Percentiles rank a stretch among this genome's conserved stretches.
Evolutionary conservation across 2,888 invertebrate species (phyloP).

Genomic region (Silvanus unidentatus): DNA sequence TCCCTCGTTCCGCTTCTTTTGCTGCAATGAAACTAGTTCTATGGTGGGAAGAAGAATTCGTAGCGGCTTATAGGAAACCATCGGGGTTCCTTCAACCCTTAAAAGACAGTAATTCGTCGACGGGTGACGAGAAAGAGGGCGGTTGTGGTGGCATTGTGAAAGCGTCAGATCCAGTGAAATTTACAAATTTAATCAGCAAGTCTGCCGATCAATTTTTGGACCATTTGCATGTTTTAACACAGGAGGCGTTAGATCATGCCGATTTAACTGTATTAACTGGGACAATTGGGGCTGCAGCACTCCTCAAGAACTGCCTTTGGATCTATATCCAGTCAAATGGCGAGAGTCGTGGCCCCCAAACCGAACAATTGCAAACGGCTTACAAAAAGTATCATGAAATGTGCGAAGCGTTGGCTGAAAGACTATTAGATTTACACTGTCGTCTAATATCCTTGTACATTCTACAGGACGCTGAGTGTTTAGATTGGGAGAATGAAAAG

Average conservation of each 20-base stretch:
- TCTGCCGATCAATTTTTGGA: slow-evolving; percentile 67
- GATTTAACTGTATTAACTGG: slow-evolving; percentile 75
- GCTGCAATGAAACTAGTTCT: slow-evolving; percentile 75
- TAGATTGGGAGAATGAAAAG: slow-evolving; percentile 63
- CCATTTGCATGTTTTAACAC: slow-evolving; percentile 71
- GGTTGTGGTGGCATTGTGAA: slow-evolving; percentile 59
- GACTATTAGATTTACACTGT: slow-evolving; percentile 74
- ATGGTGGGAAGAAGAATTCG: slow-evolving; percentile 84
- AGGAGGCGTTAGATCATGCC: slow-evolving; percentile 80
- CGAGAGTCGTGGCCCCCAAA: background rate
- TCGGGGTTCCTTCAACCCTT: slow-evolving; percentile 48
- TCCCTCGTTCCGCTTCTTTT: slow-evolving; percentile 78
- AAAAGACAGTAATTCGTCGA: slow-evolving; percentile 38
- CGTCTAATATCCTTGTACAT: slow-evolving; percentile 72
- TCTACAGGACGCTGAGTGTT: slow-evolving; percentile 73
- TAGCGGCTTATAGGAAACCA: slow-evolving; percentile 65
- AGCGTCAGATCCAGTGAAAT: slow-evolving; percentile 71
- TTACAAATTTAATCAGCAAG: slow-evolving; percentile 63
- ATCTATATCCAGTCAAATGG: slow-evolving; percentile 60
- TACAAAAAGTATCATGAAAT: slow-evolving; percentile 75
- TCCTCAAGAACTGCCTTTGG: slow-evolving; percentile 72
- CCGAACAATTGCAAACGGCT: slow-evolving; percentile 45
- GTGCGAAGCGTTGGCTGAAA: slow-evolving; percentile 78
- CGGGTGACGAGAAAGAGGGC: slow-evolving; percentile 43
- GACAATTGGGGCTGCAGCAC: slow-evolving; percentile 72